Base-by-base conservation (phyloP, 1,140 invertebrate species). In the Uloborus diversus region DNA sequence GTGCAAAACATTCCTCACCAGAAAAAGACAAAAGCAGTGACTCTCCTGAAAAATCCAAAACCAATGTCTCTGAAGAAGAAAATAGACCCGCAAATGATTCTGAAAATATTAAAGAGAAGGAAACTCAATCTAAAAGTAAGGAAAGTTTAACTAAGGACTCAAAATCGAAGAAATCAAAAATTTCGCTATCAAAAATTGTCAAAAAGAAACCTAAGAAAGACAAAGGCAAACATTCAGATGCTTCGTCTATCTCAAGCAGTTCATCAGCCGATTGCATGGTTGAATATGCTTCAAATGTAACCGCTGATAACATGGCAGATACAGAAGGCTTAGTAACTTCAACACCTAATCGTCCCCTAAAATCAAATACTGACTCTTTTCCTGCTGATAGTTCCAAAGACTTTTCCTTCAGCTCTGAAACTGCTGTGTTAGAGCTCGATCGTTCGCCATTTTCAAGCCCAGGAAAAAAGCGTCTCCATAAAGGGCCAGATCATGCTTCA, bases 111-210 rank as follows among this genome's bases (percentile, higher is more conserved):
- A 75, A 81, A 81, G 56, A 59, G 25, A 66, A 81, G 61, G 59
- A 64, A 37, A 30, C 35, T 64, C 90, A 91, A 84, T 89, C 88
- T 81, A 87, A 85, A 37, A 86, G 85, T 14, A 85, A 64, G 70
- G 64, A 78, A 30, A 78, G 42, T 66, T 79, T 78, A 57, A 71
- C 47, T 69, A 82, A 64, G 71, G 82, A 57, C 37, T 61, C 42
- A 66, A 84, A 66, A 78, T 64, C 33, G 71, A 85, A 80, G 66
- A 84, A 71, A 81, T 81, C 57, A 51, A 78, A 78, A 47, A 9
- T 78, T 17, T 62, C 57, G 20, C 30, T 75, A 13, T 35, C 71
- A 13, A 75, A 64, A 32, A 65, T 78, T 30, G 42, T 35, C 0
- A 78, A 78, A 35, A 78, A 78, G 25, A 65, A 37, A 13, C 47